Base-by-base conservation (phyloP, 2,113 vertebrate genomes). In the Piprites chloris region DNA sequence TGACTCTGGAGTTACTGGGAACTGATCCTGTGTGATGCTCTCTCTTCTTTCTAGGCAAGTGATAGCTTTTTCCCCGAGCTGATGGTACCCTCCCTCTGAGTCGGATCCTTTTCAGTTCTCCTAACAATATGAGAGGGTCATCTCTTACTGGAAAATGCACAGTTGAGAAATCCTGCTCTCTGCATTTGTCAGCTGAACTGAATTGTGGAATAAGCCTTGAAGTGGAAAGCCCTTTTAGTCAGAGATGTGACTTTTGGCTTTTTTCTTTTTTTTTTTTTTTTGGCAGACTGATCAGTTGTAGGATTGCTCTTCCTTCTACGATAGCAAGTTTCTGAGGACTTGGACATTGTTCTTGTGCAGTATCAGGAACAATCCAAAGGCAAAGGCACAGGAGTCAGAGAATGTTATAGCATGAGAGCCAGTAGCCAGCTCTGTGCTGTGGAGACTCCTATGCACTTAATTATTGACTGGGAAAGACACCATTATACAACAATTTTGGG, bases 151-250 rank as follows among this genome's bases (percentile, higher is more conserved):
- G 84, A 95, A 95, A 84, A 39, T 33, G 9, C 1, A 7, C 47
- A 39, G 17, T 63, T 96, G 92, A 93, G 92, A 93, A 95, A 94
- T 88, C 39, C 42, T 76, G 1, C 0, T 58, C 58, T 91, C 42
- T 63, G 59, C 14, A 6, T 95, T 71, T 85, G 58, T 89, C 74
- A 73, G 26, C 69, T 76, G 46, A 95, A 66, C 63, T 15, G 79
- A 80, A 67, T 37, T 95, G 84, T 76, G 53, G 94, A 92, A 80
- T 24, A 75, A 71, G 50, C 88, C 86, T 95, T 87, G 75, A 90
- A 90, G 89, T 82, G 46, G 58, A 80, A 94, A 93, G 39, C 17
- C 42, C 68, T 74, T 91, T 71, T 44, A 56, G 55, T 41, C 56
- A 37, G 59, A 74, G 55, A 84, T 83, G 85, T 69, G 82, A 85